Evolutionary conservation across 2,797 vertebrate species (phyloP).

Genomic region (Lepilemur septentrionalis): DNA sequence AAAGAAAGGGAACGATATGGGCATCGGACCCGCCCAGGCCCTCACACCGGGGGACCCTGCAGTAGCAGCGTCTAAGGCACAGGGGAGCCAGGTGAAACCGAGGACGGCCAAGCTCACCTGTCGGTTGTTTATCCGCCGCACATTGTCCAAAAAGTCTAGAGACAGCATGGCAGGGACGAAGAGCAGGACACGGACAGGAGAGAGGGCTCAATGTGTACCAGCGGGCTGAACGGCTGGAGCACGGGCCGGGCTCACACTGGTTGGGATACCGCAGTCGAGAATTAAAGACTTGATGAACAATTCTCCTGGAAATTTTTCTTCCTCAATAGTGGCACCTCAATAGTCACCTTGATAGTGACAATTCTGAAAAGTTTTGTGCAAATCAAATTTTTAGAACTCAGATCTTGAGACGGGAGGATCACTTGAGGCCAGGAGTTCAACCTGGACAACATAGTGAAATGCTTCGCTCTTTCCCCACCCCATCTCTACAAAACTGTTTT

Average conservation of each 20-base stretch:
- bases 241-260: background rate
- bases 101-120: conserved; percentile 88
- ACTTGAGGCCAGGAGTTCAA: too few species aligned
- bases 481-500: too few species aligned
- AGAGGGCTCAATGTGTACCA: background rate
- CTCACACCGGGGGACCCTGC: background rate
- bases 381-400: conserved; percentile 25
- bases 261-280: background rate
- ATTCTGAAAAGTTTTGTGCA: background rate
- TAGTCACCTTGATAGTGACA: background rate
- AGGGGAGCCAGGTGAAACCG: background rate
- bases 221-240: background rate
- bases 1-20: background rate
- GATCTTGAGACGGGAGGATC: background rate
- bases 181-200: background rate
- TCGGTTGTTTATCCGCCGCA: conserved; percentile 98
- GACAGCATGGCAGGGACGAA: conserved; percentile 88
- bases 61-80: too few species aligned
- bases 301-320: background rate
- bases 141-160: conserved; percentile 96
- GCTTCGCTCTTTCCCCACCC: too few species aligned
- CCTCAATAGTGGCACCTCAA: background rate
- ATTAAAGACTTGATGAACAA: background rate
- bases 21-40: background rate
- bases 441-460: too few species aligned